Evolutionary conservation across 2,797 vertebrate species (phyloP).

Genomic region (Pangasius mekongensis): DNA sequence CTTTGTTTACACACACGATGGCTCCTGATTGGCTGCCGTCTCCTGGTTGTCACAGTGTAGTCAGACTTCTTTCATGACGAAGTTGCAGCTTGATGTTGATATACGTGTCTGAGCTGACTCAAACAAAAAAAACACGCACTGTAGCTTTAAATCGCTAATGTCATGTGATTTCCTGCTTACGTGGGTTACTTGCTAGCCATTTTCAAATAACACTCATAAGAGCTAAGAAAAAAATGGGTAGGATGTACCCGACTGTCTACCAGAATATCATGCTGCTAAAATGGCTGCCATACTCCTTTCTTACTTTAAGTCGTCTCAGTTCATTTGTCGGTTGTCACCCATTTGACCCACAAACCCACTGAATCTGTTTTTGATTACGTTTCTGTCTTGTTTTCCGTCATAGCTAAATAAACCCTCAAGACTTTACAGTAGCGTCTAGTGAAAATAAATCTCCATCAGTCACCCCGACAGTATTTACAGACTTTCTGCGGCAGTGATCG

Average conservation of each 20-base stretch:
- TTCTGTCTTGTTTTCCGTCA: not conserved
- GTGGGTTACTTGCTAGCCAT: not conserved
- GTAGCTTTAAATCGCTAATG: too few species aligned
- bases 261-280: not conserved
- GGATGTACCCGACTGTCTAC: not conserved
- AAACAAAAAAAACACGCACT: too few species aligned
- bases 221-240: not conserved
- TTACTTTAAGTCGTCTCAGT: not conserved
- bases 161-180: not conserved
- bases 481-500: not conserved
- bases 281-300: not conserved
- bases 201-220: too few species aligned
- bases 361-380: not conserved
- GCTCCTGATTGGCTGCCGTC: not conserved
- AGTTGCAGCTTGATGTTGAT: too few species aligned
- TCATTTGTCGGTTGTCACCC: not conserved
- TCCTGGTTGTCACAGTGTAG: too few species aligned
- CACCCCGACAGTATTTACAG: not conserved
- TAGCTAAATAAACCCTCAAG: not conserved
- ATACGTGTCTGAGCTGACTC: too few species aligned
- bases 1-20: too few species aligned
- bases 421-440: not conserved
- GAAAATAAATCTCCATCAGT: not conserved
- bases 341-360: not conserved
- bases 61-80: too few species aligned